Evolutionary conservation across 2,797 vertebrate species (phyloP), one percentile per base, ranked within the genome.

Genomic region (Cynopterus sphinx): DNA sequence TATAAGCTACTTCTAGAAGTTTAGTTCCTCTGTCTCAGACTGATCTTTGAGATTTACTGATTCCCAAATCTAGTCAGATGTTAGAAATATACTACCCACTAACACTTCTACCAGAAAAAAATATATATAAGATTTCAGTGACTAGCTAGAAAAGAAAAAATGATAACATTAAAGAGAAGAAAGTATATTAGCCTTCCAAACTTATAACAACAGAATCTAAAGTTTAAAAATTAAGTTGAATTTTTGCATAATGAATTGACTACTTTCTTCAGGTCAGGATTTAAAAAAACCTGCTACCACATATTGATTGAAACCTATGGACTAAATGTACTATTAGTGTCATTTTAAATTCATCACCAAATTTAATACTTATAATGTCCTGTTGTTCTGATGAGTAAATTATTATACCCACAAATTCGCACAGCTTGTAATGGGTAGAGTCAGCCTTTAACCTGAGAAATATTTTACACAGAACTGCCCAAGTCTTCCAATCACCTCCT

Each of bases 51-150:
- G 9, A 82, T 70, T 74, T 82, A 74, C 8, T 79, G 82, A 79
- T 87, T 87, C 26, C 13, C 71, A 89, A 90, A 96, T 21, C 31
- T 68, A 61, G 67, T 92, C 36, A 74, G 59, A 83, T 84, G 21
- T 77, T 90, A 39, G 10, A 95, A 93, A 31, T 57, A 9, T 0
- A 85, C n/a, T 41, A 68, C 17, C n/a, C 57, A 71, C 4, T 68
- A 65, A 87, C 4, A 73, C 10, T 74, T 87, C 63, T 70, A 88
- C 31, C 7, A 81, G 36, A 91, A 96, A 87, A 39, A 78, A 43
- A 71, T 33, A 86, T 57, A 74, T 63, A 36, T 57, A 22, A 82
- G 9, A 91, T 74, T 85, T 85, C 39, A 74, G 21, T 87, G n/a
- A 84, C 43, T 68, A 43, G n/a, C 2, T 43, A 31, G 33, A 68